A percentile compares a stretch with the other conserved stretches of the same genome.
phyloP scores from a whole-genome alignment of 2,797 vertebrate genomes.

The Paedocypris micromegethes region DNA sequence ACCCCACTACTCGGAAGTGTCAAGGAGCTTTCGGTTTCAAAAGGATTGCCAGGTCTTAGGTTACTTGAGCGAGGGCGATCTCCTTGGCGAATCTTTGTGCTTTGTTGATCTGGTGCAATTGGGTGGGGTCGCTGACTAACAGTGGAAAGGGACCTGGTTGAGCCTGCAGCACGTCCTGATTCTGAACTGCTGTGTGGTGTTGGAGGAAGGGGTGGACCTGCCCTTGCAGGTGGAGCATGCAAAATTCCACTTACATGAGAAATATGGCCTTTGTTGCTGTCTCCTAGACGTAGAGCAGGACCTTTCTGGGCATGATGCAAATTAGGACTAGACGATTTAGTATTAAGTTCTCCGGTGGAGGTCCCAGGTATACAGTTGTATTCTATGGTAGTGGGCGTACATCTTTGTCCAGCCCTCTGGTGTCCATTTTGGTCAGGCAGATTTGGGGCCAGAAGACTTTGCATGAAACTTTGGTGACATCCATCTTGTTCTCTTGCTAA shows the following conservation, averaged over 20 bases:
- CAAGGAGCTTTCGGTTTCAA: constrained; percentile 85
- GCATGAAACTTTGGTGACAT: constrained; percentile 97
- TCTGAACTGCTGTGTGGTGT: constrained; percentile 84
- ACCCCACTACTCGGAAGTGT: constrained; percentile 80
- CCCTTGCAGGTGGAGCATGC: constrained; percentile 75
- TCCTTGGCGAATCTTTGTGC: constrained; percentile 81
- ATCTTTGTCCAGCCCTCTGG: constrained; percentile 83
- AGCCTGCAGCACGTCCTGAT: constrained; percentile 76
- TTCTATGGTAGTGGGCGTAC: constrained; percentile 81
- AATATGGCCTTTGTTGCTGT: constrained; percentile 86
- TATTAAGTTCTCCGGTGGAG: constrained; percentile 84
- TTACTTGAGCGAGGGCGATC: constrained; percentile 81
- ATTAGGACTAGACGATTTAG: constrained; percentile 87
- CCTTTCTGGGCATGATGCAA: constrained; percentile 82
- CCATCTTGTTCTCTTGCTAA: constrained; percentile 81
- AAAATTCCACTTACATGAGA: constrained; percentile 86
- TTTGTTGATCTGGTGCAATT: constrained; percentile 74
- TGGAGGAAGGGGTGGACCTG: constrained; percentile 78
- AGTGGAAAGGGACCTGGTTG: constrained; percentile 75
- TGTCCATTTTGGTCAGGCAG: constrained; percentile 86
- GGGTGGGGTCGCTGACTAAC: constrained; percentile 87
- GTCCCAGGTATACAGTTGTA: constrained; percentile 84
- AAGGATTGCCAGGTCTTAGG: constrained; percentile 83
- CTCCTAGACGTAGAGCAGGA: constrained; percentile 82
- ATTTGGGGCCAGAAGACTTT: constrained; percentile 88